Base-by-base conservation (phyloP, 2,113 vertebrate genomes). In the Cromileptes altivelis region DNA sequence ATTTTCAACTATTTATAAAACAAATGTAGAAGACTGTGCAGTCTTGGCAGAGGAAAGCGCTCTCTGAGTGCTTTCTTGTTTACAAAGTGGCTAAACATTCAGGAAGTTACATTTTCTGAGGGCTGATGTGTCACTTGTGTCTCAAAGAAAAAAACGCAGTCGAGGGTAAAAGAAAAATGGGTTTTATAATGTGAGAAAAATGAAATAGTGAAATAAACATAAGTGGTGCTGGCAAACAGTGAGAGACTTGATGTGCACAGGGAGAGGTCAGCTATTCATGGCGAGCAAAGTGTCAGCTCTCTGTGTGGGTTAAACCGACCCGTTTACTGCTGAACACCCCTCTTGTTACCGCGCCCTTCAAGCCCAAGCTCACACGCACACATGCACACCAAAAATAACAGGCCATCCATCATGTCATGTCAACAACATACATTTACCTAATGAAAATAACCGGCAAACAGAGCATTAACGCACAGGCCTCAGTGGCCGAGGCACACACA, bases 401-500 rank as follows among this genome's bases (percentile, higher is more conserved):
- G 60, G 13, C 75, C 83, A 87, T 93, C 86, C 86, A 81, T 93
- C 91, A 92, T n/a, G 17, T 83, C 80, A 67, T 69, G 88, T 90
- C 91, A 90, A 76, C 92, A 90, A 84, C 88, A 85, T 88, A 71
- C 89, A 93, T 94, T 92, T 92, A 89, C 83, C 68, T 89, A 91
- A 93, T 93, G 89, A 91, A 91, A 92, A 92, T 70, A 92, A 84
- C 69, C n/a, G 9, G 68, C 88, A 82, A 85, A 87, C 75, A 82
- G 77, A 84, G 69, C 85, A 80, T 88, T 85, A 86, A 79, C n/a
- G 15, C 56, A 5, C 30, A 7, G 64, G 83, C 27, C 37, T 64
- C 68, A 37, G 60, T 40, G 78, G 53, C 23, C 55, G 61, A 53
- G 53, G 70, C 49, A 2, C n/a, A 18, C 65, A 47, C 30, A 8